Conservation (phyloP, 2,888 invertebrate species). For the Ormyrus rosae region DNA sequence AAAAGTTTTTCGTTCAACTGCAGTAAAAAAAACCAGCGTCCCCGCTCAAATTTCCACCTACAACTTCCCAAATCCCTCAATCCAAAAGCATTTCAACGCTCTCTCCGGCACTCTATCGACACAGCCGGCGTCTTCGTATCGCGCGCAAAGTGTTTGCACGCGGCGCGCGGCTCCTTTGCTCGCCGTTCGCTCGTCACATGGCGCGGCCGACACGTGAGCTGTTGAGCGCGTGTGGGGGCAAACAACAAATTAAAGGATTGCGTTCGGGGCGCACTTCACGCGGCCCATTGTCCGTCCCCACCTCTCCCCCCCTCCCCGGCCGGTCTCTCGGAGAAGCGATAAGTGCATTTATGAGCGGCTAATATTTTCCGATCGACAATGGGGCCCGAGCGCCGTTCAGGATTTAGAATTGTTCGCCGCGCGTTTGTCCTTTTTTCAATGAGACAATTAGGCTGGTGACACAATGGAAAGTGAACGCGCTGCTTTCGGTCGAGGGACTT, state of each 20-base stretch:
- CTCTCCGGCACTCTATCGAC: no score
- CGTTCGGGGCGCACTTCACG: conserved; percentile 28
- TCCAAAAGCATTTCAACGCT: conserved; percentile 1
- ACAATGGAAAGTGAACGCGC: no score
- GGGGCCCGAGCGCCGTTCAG: no score
- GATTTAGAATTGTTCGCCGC: no score
- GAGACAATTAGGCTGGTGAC: no score
- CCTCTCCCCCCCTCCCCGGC: background rate
- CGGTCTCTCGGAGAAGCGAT: conserved; percentile 10
- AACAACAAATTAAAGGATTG: conserved; percentile 68
- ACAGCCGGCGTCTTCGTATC: no score
- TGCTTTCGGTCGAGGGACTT: no score
- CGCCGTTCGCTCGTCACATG: conserved; percentile 68
- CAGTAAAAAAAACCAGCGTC: no score
- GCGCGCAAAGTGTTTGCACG: conserved; percentile 20
- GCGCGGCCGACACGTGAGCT: conserved; percentile 69
- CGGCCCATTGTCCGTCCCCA: conserved; percentile 14
- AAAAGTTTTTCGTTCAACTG: no score
- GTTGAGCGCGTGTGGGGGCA: conserved; percentile 64
- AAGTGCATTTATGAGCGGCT: conserved; percentile 41
- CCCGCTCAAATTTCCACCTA: no score
- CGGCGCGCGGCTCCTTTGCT: background rate
- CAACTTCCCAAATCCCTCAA: background rate
- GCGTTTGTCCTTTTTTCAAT: no score
- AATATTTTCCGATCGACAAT: background rate